Evolutionary conservation across 2,113 vertebrate genomes (phyloP).

Genomic region (Neolamprologus brichardi): DNA sequence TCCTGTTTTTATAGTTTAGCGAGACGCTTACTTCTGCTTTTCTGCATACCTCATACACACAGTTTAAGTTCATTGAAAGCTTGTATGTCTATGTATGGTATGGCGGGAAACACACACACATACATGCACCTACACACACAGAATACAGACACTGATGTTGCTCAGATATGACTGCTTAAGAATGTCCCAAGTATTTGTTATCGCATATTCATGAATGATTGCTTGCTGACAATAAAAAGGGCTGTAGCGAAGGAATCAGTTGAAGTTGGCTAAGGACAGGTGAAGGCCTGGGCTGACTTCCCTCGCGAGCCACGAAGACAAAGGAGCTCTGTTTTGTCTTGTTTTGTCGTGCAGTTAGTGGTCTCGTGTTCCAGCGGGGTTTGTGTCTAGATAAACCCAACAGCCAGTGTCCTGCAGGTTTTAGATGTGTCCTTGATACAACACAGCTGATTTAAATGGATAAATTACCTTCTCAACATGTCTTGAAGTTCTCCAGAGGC

Average conservation of each 20-base stretch:
- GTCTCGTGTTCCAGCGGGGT: neutral
- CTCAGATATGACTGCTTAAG: neutral
- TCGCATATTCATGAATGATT: neutral
- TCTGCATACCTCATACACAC: neutral
- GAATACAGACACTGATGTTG: neutral
- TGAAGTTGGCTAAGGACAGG: neutral
- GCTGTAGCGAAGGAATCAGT: neutral
- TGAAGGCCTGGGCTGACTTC: neutral
- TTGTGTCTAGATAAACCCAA: neutral
- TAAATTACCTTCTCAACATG: neutral
- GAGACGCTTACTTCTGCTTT: neutral
- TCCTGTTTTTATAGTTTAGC: neutral
- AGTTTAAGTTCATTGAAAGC: neutral
- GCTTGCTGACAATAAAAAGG: neutral
- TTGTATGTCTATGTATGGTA: accelerated
- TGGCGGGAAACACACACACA: neutral
- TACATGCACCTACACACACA: neutral
- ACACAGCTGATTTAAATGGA: neutral
- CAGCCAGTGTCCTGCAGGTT: accelerated
- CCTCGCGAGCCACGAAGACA: accelerated
- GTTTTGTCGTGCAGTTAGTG: neutral
- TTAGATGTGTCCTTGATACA: neutral
- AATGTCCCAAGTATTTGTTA: neutral
- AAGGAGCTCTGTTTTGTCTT: neutral
- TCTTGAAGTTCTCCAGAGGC: neutral